Base-by-base conservation (phyloP, 2,797 vertebrate genomes). In the Enteromius unitaeniatus region DNA sequence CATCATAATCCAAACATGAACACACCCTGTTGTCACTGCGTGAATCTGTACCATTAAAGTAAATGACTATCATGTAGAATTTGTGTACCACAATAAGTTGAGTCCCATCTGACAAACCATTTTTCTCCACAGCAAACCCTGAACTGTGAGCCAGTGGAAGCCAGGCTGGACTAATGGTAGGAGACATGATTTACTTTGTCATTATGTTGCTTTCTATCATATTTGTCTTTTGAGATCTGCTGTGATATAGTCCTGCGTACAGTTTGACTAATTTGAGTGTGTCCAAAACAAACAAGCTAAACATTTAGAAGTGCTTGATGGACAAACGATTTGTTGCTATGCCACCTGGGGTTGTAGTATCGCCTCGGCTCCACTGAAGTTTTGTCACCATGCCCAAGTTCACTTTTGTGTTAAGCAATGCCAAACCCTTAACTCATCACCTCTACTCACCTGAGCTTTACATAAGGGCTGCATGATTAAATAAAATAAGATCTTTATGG, bases 81-180 rank as follows among this genome's bases (percentile, higher is more conserved):
- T 26, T 78, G 26, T 70, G 62, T 86, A 77, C 87, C 53, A 82
- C 87, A 42, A 83, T 81, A 64, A 69, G 82, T 85, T 86, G 28
- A 84, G 72, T 91, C 53, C 68, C 78, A 51, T 79, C 42, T 86
- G 84, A 82, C 53, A 53, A 45, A 82, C 67, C 79, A 88, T 92
- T 86, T 87, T 92, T 89, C 84, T 89, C 80, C 58, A 58, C 91
- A 95, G 95, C 88, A 51, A 69, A 74, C 86, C 90, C 91, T 89
- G 92, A 90, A 89, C 89, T 92, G 92, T 93, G 92, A 95, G 93
- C 89, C 93, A 92, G 92, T 92, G 91, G 92, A 92, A 90, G 91
- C 91, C 89, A 93, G 90, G 92, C 92, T 88, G 93, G 91, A 90
- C 94, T 90, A 89, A 95, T 95, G 95, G 95, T 96, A 94, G 94